Evolutionary conservation across 1,140 invertebrate species (phyloP).

Genomic region (Tetramorium parvispinum): DNA sequence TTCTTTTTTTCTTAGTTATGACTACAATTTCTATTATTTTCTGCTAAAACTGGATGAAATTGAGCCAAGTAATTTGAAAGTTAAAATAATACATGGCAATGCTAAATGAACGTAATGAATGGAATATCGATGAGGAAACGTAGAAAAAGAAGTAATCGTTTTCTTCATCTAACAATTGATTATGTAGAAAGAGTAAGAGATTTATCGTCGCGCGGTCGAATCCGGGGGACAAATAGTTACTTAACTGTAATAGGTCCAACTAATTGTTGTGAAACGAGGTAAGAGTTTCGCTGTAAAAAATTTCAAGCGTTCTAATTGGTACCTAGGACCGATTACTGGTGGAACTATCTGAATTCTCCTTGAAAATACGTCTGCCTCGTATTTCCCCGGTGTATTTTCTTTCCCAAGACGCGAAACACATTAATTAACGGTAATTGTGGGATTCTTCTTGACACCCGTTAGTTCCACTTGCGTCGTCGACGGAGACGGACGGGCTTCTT

Average conservation of each 20-base stretch:
- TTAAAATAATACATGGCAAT: neutral
- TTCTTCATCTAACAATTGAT: conserved; percentile 5
- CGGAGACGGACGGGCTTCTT: neutral
- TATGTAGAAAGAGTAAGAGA: conserved; percentile 9
- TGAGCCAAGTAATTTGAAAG: neutral
- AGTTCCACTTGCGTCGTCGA: neutral
- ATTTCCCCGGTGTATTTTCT: neutral
- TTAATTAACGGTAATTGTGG: conserved; percentile 21
- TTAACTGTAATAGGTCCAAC: conserved; percentile 15
- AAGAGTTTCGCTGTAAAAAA: conserved; percentile 3
- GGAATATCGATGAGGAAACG: neutral
- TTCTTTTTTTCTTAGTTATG: neutral
- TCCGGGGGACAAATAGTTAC: conserved; percentile 31
- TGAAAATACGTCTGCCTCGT: conserved; percentile 12
- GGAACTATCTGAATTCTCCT: conserved; percentile 20
- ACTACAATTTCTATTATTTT: neutral
- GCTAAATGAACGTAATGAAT: neutral
- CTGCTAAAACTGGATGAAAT: neutral
- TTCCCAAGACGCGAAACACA: neutral
- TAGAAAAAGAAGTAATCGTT: neutral
- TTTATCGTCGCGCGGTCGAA: conserved; percentile 15
- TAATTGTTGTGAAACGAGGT: neutral
- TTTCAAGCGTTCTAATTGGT: neutral
- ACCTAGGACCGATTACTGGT: neutral
- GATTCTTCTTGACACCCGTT: neutral